Base-by-base conservation (phyloP, 2,888 invertebrate genomes). In the Fabriciana adippe region DNA sequence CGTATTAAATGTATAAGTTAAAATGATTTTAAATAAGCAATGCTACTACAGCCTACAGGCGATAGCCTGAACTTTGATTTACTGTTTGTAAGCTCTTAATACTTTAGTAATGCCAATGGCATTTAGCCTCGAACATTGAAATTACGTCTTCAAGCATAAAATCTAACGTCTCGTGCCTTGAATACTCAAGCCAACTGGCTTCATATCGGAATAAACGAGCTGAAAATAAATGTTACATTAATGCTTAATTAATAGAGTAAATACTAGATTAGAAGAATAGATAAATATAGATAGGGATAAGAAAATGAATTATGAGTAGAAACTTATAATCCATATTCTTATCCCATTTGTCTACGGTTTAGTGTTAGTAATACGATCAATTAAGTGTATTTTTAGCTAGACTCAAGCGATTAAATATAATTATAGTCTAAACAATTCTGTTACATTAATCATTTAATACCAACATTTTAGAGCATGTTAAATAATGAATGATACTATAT, bases 61-160 rank as follows among this genome's bases (percentile, higher is more conserved):
- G 11, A n/a, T 21, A 8, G 47, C n/a, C 4, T 48, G 48, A 48
- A 31, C 14, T 59, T 59, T 59, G 48, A 59, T 48, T 48, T 48
- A n/a, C 26, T 48, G 13, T 14, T 55, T 3, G 59, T 48, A 48
- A 59, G 59, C n/a, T 48, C 47, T 59, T 59, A 48, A 59, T 59
- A 48, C 16, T 59, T 16, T n/a, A 59, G 59, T 26, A 48, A 26
- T 59, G 48, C 59, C 59, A 31, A 31, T 48, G 59, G 48, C 59
- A 59, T 59, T 59, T 16, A 57, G 5, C 13, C 35, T 35, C 61
- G 35, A 35, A 53, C 51, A 35, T 61, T 61, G 61, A 61, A 61
- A 61, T 48, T 61, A 51, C 11, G 61, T 18, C n/a, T 51, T 61
- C 14, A 51, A 51, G 35, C 50, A 51, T 51, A 16, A 61, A 51